Evolutionary conservation across 2,797 vertebrate species (phyloP).

Genomic region (Mormyrus proboscirostris): DNA sequence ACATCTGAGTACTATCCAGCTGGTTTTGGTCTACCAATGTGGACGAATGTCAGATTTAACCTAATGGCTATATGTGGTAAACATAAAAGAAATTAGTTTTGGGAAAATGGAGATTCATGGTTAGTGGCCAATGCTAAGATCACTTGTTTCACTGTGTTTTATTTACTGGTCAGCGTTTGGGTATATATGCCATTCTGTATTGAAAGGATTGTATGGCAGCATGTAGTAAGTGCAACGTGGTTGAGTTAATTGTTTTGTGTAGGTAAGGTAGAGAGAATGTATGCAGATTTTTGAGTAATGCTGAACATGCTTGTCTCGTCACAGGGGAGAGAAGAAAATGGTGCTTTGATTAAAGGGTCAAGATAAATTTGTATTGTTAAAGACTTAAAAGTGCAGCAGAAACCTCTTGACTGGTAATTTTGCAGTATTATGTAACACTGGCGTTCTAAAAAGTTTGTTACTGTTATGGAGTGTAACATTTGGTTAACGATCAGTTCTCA

Average conservation of each 20-base stretch:
- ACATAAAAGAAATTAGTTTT: not conserved
- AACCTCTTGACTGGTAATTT: not conserved
- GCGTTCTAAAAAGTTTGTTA: not conserved
- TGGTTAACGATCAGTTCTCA: not conserved
- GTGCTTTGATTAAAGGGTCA: not conserved
- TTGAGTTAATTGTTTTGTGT: not conserved
- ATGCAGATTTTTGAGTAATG: not conserved
- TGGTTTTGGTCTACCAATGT: not conserved
- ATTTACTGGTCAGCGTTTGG: not conserved
- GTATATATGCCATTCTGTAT: not conserved
- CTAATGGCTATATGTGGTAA: not conserved
- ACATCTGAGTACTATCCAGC: not conserved
- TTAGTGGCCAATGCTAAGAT: not conserved
- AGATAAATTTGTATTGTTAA: not conserved
- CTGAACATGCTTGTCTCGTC: not conserved
- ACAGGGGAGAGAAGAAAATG: not conserved
- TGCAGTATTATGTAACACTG: not conserved
- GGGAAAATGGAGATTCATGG: not conserved
- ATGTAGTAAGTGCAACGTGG: not conserved
- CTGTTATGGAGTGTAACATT: not conserved
- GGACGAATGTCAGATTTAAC: too few species aligned
- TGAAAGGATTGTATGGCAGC: not conserved
- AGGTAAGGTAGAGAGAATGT: not conserved
- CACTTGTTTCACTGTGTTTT: not conserved
- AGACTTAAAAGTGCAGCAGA: not conserved